Base-by-base conservation (phyloP, 2,113 vertebrate genomes). In the Vanacampus margaritifer region DNA sequence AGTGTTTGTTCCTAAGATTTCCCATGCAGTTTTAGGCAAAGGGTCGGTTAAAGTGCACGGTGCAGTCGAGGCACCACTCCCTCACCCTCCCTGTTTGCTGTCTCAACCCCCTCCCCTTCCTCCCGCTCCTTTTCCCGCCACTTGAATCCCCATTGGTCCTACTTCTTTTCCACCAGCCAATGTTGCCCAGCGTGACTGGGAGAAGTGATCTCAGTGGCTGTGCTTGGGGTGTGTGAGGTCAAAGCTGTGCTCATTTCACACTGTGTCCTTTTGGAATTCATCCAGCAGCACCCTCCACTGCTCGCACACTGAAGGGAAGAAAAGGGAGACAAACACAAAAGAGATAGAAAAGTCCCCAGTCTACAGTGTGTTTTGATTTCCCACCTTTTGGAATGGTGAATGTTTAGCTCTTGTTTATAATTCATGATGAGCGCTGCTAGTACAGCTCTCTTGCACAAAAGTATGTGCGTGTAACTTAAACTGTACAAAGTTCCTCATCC, bases 1-100 rank as follows among this genome's bases (percentile, higher is more conserved):
- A 3, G 67, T 80, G 86, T 88, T 88, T 87, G 86, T 88, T 87
- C 70, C 37, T 70, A 69, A 86, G 75, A 72, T 85, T 85, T 88
- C 85, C 85, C 37, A 26, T 74, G 75, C 69, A 75, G 68, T 89
- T 54, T 75, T 65, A 66, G 72, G 75, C 75, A 62, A 73, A 76
- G 69, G 87, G 80, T 87, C 68, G 66, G 36, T 82, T 69, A 70
- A 78, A 89, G 84, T 85, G 84, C 82, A 75, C 0, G 10, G 64
- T 77, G 68, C 73, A 78, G 69, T 36, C 3, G 21, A 16, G 26
- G 61, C 61, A 36, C 73, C 68, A 56, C 76, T 81, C 69, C 76
- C 76, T 62, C 2, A 2, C 58, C n/a, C n/a, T 26, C 64, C 28
- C 36, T 10, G 3, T 12, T 35, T 36, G 32, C 48, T 17, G 39